These are phyloP conservation scores for Arrhamphus sclerolepis DNA, from an alignment of 2,797 vertebrate genomes.

Conservation along the genomic window DNA sequence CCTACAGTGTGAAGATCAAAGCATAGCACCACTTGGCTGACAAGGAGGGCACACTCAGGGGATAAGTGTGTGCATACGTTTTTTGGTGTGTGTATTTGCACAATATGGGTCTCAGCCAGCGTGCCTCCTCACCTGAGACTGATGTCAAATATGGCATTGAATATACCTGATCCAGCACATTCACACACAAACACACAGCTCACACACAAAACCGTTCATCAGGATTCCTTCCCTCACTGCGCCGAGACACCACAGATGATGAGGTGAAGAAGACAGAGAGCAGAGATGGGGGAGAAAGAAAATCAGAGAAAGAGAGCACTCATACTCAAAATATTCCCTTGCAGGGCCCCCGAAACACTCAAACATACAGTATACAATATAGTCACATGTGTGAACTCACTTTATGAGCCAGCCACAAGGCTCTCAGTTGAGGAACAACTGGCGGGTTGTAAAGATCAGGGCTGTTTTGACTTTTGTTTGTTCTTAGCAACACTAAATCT, in stretches of 20 bases:
- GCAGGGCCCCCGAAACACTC: constrained; percentile 44
- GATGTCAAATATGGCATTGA: constrained; percentile 61
- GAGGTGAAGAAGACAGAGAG: constrained; percentile 79
- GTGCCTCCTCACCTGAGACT: constrained; percentile 54
- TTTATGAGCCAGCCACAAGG: constrained; percentile 61
- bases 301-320: constrained; percentile 54
- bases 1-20: constrained; percentile 81
- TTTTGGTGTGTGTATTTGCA: constrained; percentile 50
- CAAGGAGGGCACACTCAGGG: constrained; percentile 72
- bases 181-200: constrained; percentile 33
- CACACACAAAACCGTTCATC: constrained; percentile 55
- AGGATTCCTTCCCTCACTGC: constrained; percentile 55
- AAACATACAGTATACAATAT: constrained; percentile 37
- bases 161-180: constrained; percentile 56
- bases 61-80: constrained; percentile 61
- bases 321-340: constrained; percentile 41
- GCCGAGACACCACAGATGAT: constrained; percentile 69
- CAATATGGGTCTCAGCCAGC: constrained; percentile 55
- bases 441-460: constrained; percentile 49
- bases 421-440: constrained; percentile 60
- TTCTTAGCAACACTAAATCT: constrained; percentile 63
- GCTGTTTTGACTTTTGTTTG: constrained; percentile 62
- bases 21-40: constrained; percentile 75
- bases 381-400: constrained; percentile 71
- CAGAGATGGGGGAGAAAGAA: constrained; percentile 54